Percentiles rank a stretch among this genome's conserved stretches.
Evolutionary conservation across 2,888 invertebrate genomes (phyloP).

Genomic region (Hirudinaria manillensis): DNA sequence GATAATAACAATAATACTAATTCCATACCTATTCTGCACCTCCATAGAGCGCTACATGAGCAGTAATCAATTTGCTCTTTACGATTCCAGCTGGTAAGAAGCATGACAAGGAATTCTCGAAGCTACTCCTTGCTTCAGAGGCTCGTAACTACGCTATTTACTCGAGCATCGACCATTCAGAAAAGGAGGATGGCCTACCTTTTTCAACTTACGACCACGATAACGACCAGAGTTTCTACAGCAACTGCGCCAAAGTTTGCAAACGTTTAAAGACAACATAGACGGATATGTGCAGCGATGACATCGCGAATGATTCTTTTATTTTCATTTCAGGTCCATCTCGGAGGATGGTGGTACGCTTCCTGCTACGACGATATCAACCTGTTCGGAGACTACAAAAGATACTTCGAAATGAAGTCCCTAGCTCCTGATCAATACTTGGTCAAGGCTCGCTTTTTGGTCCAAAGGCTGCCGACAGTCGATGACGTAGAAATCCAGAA

Average conservation of each 20-base stretch:
- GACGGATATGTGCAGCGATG: neutral
- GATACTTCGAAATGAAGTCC: constrained; percentile 26
- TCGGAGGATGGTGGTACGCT: constrained; percentile 33
- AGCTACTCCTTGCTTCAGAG: constrained; percentile 16
- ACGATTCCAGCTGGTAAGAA: constrained; percentile 14
- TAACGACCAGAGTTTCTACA: constrained; percentile 33
- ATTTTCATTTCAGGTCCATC: constrained; percentile 13
- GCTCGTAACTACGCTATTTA: constrained; percentile 21
- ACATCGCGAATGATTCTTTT: neutral
- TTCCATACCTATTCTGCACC: too few relatives aligned
- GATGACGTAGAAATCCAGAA: constrained; percentile 19
- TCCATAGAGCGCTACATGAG: too few relatives aligned
- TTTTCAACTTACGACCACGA: constrained; percentile 31
- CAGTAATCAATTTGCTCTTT: neutral
- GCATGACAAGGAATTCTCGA: constrained; percentile 3
- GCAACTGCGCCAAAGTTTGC: constrained; percentile 32
- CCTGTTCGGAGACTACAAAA: constrained; percentile 27
- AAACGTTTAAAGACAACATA: too few relatives aligned
- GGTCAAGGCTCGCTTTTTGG: constrained; percentile 2
- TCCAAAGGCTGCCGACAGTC: constrained; percentile 25
- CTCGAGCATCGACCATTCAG: neutral
- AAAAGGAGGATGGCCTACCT: constrained; percentile 26
- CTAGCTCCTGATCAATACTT: constrained; percentile 29
- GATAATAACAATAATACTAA: too few relatives aligned
- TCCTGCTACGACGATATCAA: constrained; percentile 28